phyloP scores from a whole-genome alignment of 2,113 vertebrate species.

The Sapajus apella region DNA sequence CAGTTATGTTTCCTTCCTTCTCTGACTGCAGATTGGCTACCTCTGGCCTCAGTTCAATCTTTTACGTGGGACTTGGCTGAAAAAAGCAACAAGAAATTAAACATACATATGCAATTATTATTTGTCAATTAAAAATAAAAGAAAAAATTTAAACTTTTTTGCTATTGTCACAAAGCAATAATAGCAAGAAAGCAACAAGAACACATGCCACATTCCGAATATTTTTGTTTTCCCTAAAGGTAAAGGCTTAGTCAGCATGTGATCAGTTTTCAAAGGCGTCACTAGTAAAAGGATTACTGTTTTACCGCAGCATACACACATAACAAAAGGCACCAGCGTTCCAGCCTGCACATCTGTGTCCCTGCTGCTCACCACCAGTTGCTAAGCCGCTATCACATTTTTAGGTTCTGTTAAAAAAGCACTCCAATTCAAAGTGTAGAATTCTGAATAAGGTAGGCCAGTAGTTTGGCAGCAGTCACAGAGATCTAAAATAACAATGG shows the following conservation, averaged over 20 bases:
- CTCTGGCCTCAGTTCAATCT: neutral
- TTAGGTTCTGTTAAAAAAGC: neutral
- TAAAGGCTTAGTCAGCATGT: neutral
- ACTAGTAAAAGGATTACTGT: neutral
- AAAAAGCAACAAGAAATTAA: neutral
- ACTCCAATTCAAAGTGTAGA: neutral
- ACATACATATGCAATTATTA: neutral
- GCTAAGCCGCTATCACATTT: neutral
- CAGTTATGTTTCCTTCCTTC: neutral
- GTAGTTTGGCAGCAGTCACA: neutral
- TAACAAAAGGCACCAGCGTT: neutral
- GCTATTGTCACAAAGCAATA: neutral
- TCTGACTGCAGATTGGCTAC: neutral
- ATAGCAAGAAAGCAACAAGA: neutral
- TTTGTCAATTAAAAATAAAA: neutral
- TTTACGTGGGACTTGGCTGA: neutral
- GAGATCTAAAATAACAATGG: neutral
- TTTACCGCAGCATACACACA: neutral
- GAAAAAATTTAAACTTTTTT: neutral
- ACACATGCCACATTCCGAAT: neutral
- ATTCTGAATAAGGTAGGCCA: neutral
- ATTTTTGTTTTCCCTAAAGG: neutral
- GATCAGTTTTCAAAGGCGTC: neutral
- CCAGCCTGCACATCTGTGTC: neutral
- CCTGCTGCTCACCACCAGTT: neutral